Evolutionary conservation across 2,113 vertebrate genomes (phyloP).

Genomic region (Ochotona princeps): DNA sequence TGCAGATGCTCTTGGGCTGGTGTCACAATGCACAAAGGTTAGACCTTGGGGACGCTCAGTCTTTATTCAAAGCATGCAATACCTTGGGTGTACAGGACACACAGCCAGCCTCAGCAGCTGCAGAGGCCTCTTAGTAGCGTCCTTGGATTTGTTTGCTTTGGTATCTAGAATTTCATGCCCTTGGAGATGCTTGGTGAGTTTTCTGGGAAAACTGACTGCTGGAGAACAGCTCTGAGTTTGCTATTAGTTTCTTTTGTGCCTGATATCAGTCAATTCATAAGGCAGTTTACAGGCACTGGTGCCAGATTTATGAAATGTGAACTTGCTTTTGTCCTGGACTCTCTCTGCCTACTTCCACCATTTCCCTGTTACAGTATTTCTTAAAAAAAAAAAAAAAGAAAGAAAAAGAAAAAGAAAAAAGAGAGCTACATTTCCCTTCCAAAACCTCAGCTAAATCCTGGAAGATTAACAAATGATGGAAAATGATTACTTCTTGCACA

Average conservation of each 20-base stretch:
- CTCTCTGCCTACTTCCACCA: neutral
- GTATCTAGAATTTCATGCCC: neutral
- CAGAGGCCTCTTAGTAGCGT: neutral
- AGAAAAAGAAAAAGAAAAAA: too few species aligned
- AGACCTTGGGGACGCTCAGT: neutral
- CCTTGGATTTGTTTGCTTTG: neutral
- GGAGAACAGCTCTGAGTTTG: neutral
- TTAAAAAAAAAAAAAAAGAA: neutral
- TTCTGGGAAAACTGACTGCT: neutral
- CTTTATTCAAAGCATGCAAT: neutral
- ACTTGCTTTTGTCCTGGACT: conserved; percentile 35
- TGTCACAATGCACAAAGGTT: neutral
- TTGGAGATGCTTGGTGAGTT: neutral
- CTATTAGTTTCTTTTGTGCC: conserved; percentile 23
- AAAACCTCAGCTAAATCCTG: conserved; percentile 26
- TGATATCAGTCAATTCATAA: neutral
- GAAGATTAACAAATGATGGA: conserved; percentile 23
- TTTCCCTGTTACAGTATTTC: conserved; percentile 32
- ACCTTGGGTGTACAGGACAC: neutral
- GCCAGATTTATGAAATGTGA: conserved; percentile 40
- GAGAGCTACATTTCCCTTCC: conserved; percentile 1
- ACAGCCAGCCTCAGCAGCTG: neutral
- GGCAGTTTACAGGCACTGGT: neutral
- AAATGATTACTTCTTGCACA: neutral
- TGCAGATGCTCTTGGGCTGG: neutral